Conservation (phyloP, 2,797 vertebrate genomes). For the Passerculus sandwichensis region DNA sequence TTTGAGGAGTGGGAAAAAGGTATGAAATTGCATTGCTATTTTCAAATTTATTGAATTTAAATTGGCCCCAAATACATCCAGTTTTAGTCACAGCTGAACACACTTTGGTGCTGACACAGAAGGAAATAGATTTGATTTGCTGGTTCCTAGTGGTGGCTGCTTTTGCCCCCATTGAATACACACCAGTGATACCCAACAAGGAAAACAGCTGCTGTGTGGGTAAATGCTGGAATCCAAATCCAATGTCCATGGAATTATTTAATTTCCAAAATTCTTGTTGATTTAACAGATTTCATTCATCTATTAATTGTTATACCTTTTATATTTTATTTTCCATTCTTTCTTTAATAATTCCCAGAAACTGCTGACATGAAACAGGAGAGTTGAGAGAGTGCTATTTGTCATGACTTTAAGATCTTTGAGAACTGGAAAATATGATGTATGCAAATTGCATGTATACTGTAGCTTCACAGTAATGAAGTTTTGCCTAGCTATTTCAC, state of each 20-base stretch:
- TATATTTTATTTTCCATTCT: not conserved
- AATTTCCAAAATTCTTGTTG: not conserved
- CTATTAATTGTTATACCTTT: not conserved
- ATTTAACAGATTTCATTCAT: not conserved
- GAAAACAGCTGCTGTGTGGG: not conserved
- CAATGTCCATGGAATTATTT: not conserved
- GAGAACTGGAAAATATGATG: not conserved
- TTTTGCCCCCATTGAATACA: not conserved
- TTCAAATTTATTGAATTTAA: not conserved
- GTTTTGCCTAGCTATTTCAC: not conserved
- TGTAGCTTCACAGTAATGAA: not conserved
- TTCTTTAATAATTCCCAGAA: not conserved
- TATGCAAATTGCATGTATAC: not conserved
- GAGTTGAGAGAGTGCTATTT: not conserved
- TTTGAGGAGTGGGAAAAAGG: not conserved
- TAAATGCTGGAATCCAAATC: not conserved
- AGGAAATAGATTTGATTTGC: not conserved
- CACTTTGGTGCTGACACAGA: not conserved
- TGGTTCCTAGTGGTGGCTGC: not conserved
- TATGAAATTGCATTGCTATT: not conserved
- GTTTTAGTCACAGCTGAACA: not conserved
- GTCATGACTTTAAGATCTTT: not conserved
- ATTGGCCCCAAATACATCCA: fast-evolving
- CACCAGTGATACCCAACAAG: not conserved
- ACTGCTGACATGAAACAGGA: not conserved